Percentiles rank a stretch among this genome's conserved stretches.
Evolutionary conservation across 2,888 invertebrate genomes (phyloP).

Genomic region (Xestia ashworthii): DNA sequence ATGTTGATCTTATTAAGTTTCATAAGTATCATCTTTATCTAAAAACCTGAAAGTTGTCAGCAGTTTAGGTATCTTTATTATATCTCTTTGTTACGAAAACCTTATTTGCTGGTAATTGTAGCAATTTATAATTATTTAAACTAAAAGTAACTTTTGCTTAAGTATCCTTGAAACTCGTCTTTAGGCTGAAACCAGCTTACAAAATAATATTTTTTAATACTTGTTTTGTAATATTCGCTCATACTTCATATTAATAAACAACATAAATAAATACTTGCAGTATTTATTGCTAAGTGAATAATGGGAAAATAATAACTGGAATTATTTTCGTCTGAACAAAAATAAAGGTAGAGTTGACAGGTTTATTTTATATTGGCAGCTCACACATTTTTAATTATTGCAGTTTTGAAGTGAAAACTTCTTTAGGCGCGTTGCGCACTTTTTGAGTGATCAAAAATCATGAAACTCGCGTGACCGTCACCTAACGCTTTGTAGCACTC

Average conservation of each 20-base stretch:
- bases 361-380: neutral
- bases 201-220: neutral
- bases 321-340: neutral
- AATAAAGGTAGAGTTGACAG: neutral
- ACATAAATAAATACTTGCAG: neutral
- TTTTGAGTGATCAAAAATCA: too few relatives aligned
- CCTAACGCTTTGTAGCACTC: too few relatives aligned
- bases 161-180: neutral
- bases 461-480: too few relatives aligned
- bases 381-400: neutral
- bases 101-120: neutral
- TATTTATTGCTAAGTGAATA: neutral
- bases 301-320: constrained; percentile 30
- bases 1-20: constrained; percentile 24
- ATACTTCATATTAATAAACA: neutral
- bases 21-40: constrained; percentile 13
- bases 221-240: neutral
- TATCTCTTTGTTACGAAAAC: neutral
- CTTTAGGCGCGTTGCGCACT: too few relatives aligned
- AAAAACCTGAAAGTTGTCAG: neutral
- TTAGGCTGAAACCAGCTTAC: neutral
- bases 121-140: neutral
- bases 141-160: neutral
- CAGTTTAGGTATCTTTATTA: neutral
- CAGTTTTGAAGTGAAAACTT: too few relatives aligned